Base-by-base conservation (phyloP, 2,113 vertebrate genomes). In the Ictidomys tridecemlineatus region DNA sequence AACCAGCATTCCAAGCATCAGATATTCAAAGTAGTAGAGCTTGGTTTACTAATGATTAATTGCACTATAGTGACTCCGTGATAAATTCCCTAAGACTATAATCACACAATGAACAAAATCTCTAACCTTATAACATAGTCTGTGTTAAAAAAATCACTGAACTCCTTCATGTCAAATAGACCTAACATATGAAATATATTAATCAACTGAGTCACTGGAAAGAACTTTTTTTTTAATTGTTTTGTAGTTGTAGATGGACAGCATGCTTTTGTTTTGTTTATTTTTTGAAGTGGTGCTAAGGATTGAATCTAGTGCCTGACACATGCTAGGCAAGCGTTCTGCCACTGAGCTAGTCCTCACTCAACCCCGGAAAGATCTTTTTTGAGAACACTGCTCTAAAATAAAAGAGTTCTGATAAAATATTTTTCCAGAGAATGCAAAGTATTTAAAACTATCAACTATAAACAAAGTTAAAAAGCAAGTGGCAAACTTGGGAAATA, bases 391-490 rank as follows among this genome's bases (percentile, higher is more conserved):
- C 34, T 39, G 39, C 13, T 91, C 80, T 72, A 93, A 94, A 86
- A 63, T 32, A 42, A 89, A 96, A 96, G 56, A 90, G 80, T 95
- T 85, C 63, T 85, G 39, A 88, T 91, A 37, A 91, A 90, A 34
- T 5, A 77, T 90, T 96, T 96, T 79, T 28, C 34, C 32, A 92
- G 24, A 94, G 39, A 85, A 89, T 51, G 28, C 13, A 76, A 83
- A 91, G 53, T 45, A 89, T 42, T 79, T 93, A 87, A 96, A 95
- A 90, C 5, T 20, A 63, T 48, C 8, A 89, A 80, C 18, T 69
- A 77, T 63, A 78, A 82, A 95, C 42, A 93, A 90, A 87, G 96
- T 63, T 56, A 96, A 98, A 91, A 24, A 10, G 39, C 18, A 89
- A 48, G 12, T 88, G 20, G 77, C 20, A 91, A 95, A 86, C 48